Conservation (phyloP, 2,888 invertebrate genomes). For the Lydus trimaculatus region DNA sequence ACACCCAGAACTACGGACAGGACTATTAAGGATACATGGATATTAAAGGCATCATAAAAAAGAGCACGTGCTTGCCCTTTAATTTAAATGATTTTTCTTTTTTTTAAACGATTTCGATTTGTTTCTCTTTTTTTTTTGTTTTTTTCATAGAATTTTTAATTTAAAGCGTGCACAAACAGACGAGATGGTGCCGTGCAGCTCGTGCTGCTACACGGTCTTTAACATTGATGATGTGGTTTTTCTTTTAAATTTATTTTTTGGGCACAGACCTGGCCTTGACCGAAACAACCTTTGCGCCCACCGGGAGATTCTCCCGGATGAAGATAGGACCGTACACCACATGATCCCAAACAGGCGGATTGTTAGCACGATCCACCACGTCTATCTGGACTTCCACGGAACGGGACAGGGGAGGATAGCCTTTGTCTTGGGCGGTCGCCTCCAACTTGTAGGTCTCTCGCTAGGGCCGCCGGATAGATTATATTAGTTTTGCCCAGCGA, state of each 20-base stretch:
- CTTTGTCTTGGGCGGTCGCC: constrained; percentile 98
- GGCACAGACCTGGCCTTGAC: constrained; percentile 97
- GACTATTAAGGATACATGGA: constrained; percentile 19
- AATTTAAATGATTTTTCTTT: constrained; percentile 32
- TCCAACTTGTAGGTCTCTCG: constrained; percentile 98
- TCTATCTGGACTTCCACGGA: constrained; percentile 98
- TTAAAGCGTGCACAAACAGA: constrained; percentile 62
- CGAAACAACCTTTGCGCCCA: constrained; percentile 97
- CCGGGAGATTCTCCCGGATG: constrained; percentile 97
- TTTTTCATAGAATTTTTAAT: constrained; percentile 37
- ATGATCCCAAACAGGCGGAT: constrained; percentile 97
- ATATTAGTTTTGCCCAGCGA: constrained; percentile 31
- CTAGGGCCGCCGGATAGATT: constrained; percentile 60
- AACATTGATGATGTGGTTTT: constrained; percentile 21
- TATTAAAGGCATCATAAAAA: constrained; percentile 40
- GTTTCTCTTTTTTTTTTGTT: not conserved
- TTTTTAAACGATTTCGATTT: not conserved
- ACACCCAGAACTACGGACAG: constrained; percentile 52
- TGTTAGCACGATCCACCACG: constrained; percentile 98
- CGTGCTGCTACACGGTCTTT: constrained; percentile 57
- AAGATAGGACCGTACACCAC: constrained; percentile 95
- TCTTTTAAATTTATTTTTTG: constrained; percentile 18
- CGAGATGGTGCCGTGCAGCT: constrained; percentile 59
- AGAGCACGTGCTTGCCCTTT: constrained; percentile 71
- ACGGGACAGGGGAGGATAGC: constrained; percentile 92